Evolutionary conservation across 2,888 invertebrate genomes (phyloP).

Genomic region (Lasioglossum calceatum): DNA sequence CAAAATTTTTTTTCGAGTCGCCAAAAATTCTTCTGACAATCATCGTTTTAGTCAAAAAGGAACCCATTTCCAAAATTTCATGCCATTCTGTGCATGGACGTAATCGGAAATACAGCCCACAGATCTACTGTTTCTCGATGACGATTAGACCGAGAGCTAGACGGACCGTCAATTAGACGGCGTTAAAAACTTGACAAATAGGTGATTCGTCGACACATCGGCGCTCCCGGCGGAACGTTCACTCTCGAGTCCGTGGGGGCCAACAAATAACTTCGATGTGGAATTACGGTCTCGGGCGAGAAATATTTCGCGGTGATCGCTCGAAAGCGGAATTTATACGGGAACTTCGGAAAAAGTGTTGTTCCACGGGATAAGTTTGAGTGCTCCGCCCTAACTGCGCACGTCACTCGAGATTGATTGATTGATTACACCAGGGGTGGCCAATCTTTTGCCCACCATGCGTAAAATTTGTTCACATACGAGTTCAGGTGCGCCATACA

Average conservation of each 20-base stretch:
- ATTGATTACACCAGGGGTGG: too few relatives aligned
- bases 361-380: slow-evolving; percentile 60
- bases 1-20: too few relatives aligned
- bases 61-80: too few relatives aligned
- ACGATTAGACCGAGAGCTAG: too few relatives aligned
- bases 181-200: background rate
- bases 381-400: slow-evolving; percentile 17
- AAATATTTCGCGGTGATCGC: slow-evolving; percentile 60
- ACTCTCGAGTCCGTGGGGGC: slow-evolving; percentile 19
- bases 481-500: too few relatives aligned
- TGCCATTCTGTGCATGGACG: too few relatives aligned
- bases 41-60: too few relatives aligned
- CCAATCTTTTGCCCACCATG: too few relatives aligned
- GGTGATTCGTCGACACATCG: background rate
- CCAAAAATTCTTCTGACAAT: too few relatives aligned
- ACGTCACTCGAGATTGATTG: slow-evolving; percentile 17
- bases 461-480: too few relatives aligned
- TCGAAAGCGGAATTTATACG: slow-evolving; percentile 62
- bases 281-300: slow-evolving; percentile 48
- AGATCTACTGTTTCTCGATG: background rate
- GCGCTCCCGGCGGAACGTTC: background rate
- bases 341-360: slow-evolving; percentile 59
- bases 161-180: background rate
- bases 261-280: slow-evolving; percentile 63
- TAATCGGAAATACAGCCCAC: too few relatives aligned